Base-by-base conservation (phyloP, 2,888 invertebrate genomes). In the Meiosimyza platycephala region DNA sequence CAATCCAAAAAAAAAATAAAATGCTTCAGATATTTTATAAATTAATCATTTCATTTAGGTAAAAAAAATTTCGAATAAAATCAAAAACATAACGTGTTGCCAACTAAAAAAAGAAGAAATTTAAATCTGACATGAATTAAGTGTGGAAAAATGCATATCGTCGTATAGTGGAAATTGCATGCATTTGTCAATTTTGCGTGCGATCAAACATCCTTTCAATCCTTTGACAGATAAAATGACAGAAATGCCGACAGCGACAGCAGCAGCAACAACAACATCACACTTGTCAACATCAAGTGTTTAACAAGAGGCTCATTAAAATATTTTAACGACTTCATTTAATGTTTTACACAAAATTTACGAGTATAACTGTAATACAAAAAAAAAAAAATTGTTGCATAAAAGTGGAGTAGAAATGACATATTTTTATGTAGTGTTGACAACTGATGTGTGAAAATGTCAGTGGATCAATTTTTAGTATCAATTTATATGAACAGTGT, bases 101-200 rank as follows among this genome's bases (percentile, higher is more conserved):
- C 40, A 40, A 40, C 40, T 40, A 9, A 40, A 40, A 40, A 9
- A 9, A 40, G 2, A 40, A 7, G 9, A 40, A 40, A 40, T 40
- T 40, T 6, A 40, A 40, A 40, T 40, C 40, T 40, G 40, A 6
- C 6, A 40, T 9, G 4, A 40, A 6, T 40, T 1, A 40, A 40
- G 9, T 40, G 40, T 40, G 40, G 7, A 40, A 40, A 40, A 40
- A 9, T 6, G 40, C 40, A 40, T 40, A 40, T 40, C 40, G 4
- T 40, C 40, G 40, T 40, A 40, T 40, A 40, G 40, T 40, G 40
- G 40, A 40, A 79, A 80, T 83, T 82, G 83, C 83, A 84, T 83
- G 85, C 85, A 84, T 84, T 83, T 81, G 80, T 79, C 85, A 85
- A 84, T 84, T 84, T 83, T 82, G 85, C 84, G 84, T 85, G 79